phyloP scores from a whole-genome alignment of 2,888 invertebrate genomes.

The Rhorus exstirpatorius region DNA sequence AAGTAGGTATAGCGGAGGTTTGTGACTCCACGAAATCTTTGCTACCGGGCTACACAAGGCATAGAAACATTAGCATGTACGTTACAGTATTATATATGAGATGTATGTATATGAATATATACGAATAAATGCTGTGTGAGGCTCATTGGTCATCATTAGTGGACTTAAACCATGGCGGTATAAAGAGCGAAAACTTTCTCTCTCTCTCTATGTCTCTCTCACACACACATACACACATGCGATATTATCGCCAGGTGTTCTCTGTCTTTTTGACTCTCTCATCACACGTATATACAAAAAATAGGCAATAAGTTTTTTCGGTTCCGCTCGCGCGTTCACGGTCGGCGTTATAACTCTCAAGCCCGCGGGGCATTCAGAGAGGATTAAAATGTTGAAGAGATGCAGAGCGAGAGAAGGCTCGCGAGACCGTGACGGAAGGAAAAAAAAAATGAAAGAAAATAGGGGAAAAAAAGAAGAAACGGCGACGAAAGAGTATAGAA shows the following conservation, averaged over 20 bases:
- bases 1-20: conserved; percentile 37
- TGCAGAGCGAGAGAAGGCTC: conserved; percentile 57
- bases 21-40: conserved; percentile 64
- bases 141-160: conserved; percentile 70
- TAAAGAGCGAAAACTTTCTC: conserved; percentile 25
- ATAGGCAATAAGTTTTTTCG: conserved; percentile 49
- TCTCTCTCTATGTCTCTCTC: conserved; percentile 16
- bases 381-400: conserved; percentile 66
- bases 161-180: conserved; percentile 58
- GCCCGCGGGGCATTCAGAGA: conserved; percentile 59
- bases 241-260: conserved; percentile 46
- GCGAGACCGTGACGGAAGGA: conserved; percentile 55
- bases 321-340: conserved; percentile 50
- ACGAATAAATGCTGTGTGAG: conserved; percentile 47
- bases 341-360: conserved; percentile 13
- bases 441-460: conserved; percentile 13
- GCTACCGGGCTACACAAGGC: conserved; percentile 67
- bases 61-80: conserved; percentile 64
- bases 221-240: too few species aligned
- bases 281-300: conserved; percentile 18
- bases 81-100: conserved; percentile 54
- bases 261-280: conserved; percentile 29
- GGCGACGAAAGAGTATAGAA: conserved; percentile 30
- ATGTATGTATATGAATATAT: conserved; percentile 10
- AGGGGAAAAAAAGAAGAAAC: conserved; percentile 21